These are phyloP conservation scores for Nomada hirtipes DNA, from an alignment of 2,888 invertebrate species.

Conservation along the genomic window DNA sequence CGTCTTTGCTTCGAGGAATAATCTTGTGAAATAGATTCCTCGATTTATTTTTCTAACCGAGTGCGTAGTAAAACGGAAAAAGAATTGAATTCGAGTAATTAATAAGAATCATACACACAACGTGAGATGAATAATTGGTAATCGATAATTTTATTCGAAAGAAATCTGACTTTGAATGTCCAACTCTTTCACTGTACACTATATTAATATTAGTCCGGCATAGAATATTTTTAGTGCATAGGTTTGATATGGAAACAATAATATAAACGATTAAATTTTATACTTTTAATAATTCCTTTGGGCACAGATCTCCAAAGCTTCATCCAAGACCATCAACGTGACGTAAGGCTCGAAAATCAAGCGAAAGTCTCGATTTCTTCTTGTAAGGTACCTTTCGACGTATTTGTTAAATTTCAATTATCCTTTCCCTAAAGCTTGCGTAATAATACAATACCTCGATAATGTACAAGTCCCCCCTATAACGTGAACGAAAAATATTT, in stretches of 20 bases:
- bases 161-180: too few species aligned
- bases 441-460: background rate
- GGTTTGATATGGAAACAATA: too few species aligned
- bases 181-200: too few species aligned
- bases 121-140: too few species aligned
- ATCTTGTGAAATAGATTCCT: background rate
- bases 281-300: too few species aligned
- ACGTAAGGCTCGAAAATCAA: constrained; percentile 12
- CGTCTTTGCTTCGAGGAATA: background rate
- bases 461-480: background rate
- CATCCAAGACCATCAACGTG: background rate
- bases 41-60: background rate
- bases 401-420: constrained; percentile 8
- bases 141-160: too few species aligned
- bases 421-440: background rate
- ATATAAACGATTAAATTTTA: too few species aligned
- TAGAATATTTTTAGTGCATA: too few species aligned
- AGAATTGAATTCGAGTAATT: background rate
- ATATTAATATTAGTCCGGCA: too few species aligned
- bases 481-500: too few species aligned
- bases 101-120: too few species aligned
- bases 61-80: background rate
- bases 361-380: constrained; percentile 26
- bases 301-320: too few species aligned
- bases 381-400: background rate